Conservation (phyloP, 1,140 invertebrate genomes). For the Formica selysi region DNA sequence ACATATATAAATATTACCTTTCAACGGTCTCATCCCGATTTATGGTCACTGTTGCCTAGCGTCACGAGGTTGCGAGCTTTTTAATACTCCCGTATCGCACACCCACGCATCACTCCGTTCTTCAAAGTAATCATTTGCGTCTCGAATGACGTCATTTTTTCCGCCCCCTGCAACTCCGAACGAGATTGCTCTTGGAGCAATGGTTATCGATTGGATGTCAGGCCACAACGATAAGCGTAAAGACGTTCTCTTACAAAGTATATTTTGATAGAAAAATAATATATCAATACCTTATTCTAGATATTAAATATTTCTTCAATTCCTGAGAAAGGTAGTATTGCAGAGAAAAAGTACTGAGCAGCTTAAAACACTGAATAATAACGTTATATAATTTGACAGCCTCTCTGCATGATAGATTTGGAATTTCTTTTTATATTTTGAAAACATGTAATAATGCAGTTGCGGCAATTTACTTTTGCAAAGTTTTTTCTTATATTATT, state of each 20-base stretch:
- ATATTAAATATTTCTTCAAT: not conserved
- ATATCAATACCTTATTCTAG: slow-evolving; percentile 23
- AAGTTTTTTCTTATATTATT: not conserved
- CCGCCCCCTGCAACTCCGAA: slow-evolving; percentile 29
- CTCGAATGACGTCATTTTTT: slow-evolving; percentile 57
- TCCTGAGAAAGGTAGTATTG: not conserved
- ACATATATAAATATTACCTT: not conserved
- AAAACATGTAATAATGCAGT: not conserved
- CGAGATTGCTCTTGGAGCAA: slow-evolving; percentile 64
- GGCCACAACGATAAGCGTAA: slow-evolving; percentile 42
- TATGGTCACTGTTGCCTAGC: not conserved
- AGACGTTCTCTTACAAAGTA: slow-evolving; percentile 3
- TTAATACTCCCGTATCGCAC: slow-evolving; percentile 29
- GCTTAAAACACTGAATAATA: not conserved
- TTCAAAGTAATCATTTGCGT: slow-evolving; percentile 5
- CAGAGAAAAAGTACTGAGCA: not conserved
- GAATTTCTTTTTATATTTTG: not conserved
- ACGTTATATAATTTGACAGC: not conserved
- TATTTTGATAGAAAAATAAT: slow-evolving; percentile 5
- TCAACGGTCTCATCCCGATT: not conserved
- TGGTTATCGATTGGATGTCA: slow-evolving; percentile 69
- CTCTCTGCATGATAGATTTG: not conserved
- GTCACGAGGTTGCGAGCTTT: slow-evolving; percentile 2
- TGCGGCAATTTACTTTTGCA: not conserved
- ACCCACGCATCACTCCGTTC: slow-evolving; percentile 40